Base-by-base conservation (phyloP, 2,797 vertebrate genomes). In the Kryptolebias ocellatus region DNA sequence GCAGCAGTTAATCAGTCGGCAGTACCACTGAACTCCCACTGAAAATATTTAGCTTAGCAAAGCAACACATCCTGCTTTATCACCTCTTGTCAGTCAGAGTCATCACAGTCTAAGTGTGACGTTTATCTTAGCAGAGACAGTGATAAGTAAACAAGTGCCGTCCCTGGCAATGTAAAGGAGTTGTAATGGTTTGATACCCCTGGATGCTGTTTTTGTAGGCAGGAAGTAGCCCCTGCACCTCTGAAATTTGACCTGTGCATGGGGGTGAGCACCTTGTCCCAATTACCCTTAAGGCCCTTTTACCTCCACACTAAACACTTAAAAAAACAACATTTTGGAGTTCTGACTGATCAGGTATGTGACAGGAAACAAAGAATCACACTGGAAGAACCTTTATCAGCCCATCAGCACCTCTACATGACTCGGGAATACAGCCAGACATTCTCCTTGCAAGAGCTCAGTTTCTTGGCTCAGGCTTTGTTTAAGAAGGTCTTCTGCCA, bases 401-500 rank as follows among this genome's bases (percentile, higher is more conserved):
- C 68, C 85, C 82, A 90, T 91, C 90, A 90, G 83, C 83, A 76
- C 68, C 69, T 58, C 76, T 81, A 75, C 77, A 80, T 85, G 86
- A 83, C 83, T 78, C 59, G 79, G 86, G 89, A 89, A 78, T 81
- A 83, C 82, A 80, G 83, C 79, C 89, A 91, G 88, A 85, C 84
- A 79, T 84, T 83, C 86, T 83, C 84, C 84, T 87, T 67, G 57
- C 77, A 85, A 77, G 72, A 86, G 81, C 80, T 82, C 83, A n/a
- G 60, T 70, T 80, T 86, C 76, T 90, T 81, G 81, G 80, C 86
- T 85, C 65, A 29, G 76, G 57, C 79, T 80, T 70, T 79, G 75
- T 87, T 86, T 88, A 87, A 90, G 85, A 86, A 76, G 74, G 57
- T 90, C 85, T 83, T 91, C 81, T 80, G 80, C 84, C 83, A 84